These are phyloP conservation scores for Esox masquinongy DNA, from an alignment of 2,797 vertebrate genomes.

Conservation along the genomic window DNA sequence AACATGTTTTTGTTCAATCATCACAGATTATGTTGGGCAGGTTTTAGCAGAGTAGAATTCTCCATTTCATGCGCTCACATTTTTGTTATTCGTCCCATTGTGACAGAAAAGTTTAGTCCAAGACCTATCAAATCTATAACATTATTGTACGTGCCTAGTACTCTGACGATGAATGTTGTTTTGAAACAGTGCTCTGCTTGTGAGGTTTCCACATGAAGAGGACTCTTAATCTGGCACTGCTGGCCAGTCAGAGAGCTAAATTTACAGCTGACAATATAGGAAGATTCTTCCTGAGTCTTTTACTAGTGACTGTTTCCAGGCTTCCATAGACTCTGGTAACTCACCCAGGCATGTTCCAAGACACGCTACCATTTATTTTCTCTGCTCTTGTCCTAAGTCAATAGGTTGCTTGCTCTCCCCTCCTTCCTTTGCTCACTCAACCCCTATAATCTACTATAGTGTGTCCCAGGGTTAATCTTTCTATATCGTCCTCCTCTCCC, in stretches of 20 bases:
- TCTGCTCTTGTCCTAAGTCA: background rate
- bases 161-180: background rate
- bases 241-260: constrained; percentile 33
- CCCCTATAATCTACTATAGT: background rate
- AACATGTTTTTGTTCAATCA: constrained; percentile 54
- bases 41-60: background rate
- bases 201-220: constrained; percentile 2
- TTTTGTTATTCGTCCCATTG: background rate
- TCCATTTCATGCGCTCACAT: background rate
- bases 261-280: constrained; percentile 66
- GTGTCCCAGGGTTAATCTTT: constrained; percentile 30
- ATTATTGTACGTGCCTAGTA: background rate
- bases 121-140: background rate
- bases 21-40: constrained; percentile 19
- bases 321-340: constrained; percentile 55
- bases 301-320: constrained; percentile 70
- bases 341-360: constrained; percentile 38
- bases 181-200: background rate
- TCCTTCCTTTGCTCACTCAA: constrained; percentile 21
- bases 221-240: constrained; percentile 6
- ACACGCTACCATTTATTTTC: constrained; percentile 31
- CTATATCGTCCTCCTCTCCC: constrained; percentile 39
- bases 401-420: constrained; percentile 22
- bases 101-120: background rate
- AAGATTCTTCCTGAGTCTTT: constrained; percentile 58